phyloP scores from a whole-genome alignment of 2,113 vertebrate species.

The Saguinus imperator region DNA sequence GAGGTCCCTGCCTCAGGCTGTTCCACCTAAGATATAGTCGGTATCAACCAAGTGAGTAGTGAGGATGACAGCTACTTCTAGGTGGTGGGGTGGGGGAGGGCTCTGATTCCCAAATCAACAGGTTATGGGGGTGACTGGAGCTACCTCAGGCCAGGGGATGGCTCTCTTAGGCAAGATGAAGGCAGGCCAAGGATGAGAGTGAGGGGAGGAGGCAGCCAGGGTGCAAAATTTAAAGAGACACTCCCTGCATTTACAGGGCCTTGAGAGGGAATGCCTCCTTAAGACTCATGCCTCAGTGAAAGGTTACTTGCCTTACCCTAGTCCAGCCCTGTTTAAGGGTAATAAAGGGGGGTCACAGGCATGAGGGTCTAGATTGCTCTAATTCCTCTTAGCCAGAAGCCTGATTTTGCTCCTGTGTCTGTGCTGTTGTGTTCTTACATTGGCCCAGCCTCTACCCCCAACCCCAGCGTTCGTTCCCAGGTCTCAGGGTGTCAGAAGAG shows the following conservation, averaged over 20 bases:
- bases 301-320: not conserved
- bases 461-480: not conserved
- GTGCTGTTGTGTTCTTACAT: not conserved
- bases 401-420: not conserved
- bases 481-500: not conserved
- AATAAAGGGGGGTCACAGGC: not conserved
- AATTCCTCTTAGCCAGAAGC: not conserved
- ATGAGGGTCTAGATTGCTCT: not conserved
- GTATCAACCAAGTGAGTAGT: not conserved
- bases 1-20: not conserved
- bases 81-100: too few relatives aligned
- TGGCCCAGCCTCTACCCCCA: not conserved
- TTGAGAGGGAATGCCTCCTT: not conserved
- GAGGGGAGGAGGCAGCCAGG: not conserved
- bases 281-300: not conserved
- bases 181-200: not conserved
- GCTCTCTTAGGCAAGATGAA: not conserved
- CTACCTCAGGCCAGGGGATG: not conserved
- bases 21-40: not conserved
- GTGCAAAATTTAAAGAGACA: not conserved
- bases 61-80: not conserved
- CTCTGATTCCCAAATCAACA: not conserved
- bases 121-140: not conserved
- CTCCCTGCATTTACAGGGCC: too few relatives aligned
- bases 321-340: not conserved